Percentiles rank a stretch among this genome's conserved stretches.
phyloP scores from a whole-genome alignment of 2,113 vertebrate genomes.

The Phalacrocorax pelagicus region DNA sequence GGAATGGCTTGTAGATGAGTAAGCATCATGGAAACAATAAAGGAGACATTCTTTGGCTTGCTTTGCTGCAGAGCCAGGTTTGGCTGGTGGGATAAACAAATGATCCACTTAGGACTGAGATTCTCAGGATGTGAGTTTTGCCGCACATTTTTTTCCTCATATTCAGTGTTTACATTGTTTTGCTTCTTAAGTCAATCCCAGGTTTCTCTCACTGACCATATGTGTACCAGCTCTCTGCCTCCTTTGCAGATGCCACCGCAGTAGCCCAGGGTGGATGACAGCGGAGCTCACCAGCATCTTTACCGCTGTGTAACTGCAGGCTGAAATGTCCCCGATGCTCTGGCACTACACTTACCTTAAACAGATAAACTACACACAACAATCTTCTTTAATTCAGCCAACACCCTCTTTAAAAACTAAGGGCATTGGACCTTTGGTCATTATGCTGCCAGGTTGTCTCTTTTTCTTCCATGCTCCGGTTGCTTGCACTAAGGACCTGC shows the following conservation, averaged over 20 bases:
- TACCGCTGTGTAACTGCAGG: neutral
- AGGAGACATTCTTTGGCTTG: constrained; percentile 71
- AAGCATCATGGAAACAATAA: constrained; percentile 71
- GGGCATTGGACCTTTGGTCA: neutral
- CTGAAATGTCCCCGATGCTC: neutral
- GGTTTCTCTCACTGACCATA: neutral
- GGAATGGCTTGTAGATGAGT: constrained; percentile 69
- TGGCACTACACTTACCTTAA: neutral
- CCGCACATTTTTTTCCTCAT: neutral
- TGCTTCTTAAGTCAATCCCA: neutral
- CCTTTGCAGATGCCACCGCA: neutral
- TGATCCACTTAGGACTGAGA: neutral
- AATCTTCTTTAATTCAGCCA: neutral
- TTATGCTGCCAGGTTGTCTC: neutral
- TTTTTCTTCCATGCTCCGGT: neutral
- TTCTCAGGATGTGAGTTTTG: neutral
- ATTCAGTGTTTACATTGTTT: neutral
- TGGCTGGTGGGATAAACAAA: constrained; percentile 24
- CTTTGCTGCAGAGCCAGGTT: constrained; percentile 40
- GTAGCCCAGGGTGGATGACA: neutral
- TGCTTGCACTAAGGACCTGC: neutral
- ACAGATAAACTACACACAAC: neutral
- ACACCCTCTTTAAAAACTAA: neutral
- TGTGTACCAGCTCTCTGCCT: neutral
- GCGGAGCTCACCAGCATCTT: neutral